Evolutionary conservation across 2,797 vertebrate species (phyloP), one percentile per base, ranked within the genome.

Genomic region (Girardinus metallicus): DNA sequence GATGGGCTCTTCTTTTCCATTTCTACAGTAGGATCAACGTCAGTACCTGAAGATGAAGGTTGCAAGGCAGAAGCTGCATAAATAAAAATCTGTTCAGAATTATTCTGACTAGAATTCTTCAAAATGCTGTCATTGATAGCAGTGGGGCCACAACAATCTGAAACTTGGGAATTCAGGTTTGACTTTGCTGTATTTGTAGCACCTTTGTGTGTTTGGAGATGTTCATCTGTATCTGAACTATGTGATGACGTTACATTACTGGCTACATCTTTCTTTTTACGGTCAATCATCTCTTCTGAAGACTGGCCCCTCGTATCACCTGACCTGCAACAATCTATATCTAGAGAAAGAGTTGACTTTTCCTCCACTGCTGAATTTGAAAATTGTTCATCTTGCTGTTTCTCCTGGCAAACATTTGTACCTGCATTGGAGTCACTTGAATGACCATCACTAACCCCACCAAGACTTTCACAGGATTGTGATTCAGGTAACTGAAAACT

Each of bases 391-490:
- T 86, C 64, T n/a, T 57, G 46, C 23, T 41, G 71, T 31, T 11
- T 49, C 47, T 73, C 68, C 51, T 53, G n/a, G 66, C 34, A 53
- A 74, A 47, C 12, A 75, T 76, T 44, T 8, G 5, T 12, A 8
- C 81, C 81, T 44, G 12, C 66, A n/a, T 29, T 80, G 10, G 46
- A 55, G 49, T 70, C 66, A 47, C 77, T 80, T 55, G 84, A 77
- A 77, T 73, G 43, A 66, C 43, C 43, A 36, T 75, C 76, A 31
- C 29, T 53, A 1, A 77, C 78, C 34, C 81, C 62, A 66, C 80
- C 21, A 72, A 60, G 64, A 60, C 53, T 91, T 85, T 92, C 62
- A 26, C 29, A 41, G 53, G 66, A 89, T 41, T 79, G 36, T 43
- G 76, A 49, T 72, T 87, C 78, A 71, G 74, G 34, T 74, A 77